Base-by-base conservation (phyloP, 2,113 vertebrate genomes). In the Glaucidium brasilianum region DNA sequence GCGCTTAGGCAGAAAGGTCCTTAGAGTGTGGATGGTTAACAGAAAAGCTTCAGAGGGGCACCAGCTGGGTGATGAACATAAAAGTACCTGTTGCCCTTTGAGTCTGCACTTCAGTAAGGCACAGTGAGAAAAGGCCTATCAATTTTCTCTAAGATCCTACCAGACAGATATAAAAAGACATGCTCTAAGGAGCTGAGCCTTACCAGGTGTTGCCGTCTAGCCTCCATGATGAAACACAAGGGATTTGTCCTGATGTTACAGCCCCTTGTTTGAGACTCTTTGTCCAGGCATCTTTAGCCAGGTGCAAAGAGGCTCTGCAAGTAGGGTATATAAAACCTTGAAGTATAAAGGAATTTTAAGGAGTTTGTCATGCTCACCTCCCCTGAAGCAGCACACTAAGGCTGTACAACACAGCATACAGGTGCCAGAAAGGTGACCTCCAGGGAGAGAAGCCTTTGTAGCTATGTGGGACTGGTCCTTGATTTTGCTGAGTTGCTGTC, bases 351-450 rank as follows among this genome's bases (percentile, higher is more conserved):
- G 12, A 21, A 9, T 78, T 78, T 72, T 59, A 91, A 43, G 29
- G 62, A 94, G 26, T 30, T 52, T 29, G 12, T 16, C 73, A n/a
- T 37, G 32, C 12, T 74, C 12, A 12, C 15, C 9, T 69, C 17
- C 52, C n/a, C 35, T 22, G 16, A 32, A 8, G 37, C 2, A 41
- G 62, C 23, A 9, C 50, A 39, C 27, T 18, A 77, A 68, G 55
- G 15, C 17, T 3, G 3, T 5, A 25, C 0, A 12, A 10, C 74
- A 63, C 6, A 85, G 29, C n/a, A n/a, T 18, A 49, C 1, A 23
- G 11, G 5, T 35, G 9, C 20, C 56, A 80, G 21, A 47, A 43
- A 64, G 11, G 34, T 21, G 39, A 1, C 8, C 8, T 53, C 35
- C 12, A 34, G 43, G 30, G 5, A 39, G 5, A 68, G 67, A 47